Conservation (phyloP, 2,888 invertebrate species). For the Ochlodes sylvanus region DNA sequence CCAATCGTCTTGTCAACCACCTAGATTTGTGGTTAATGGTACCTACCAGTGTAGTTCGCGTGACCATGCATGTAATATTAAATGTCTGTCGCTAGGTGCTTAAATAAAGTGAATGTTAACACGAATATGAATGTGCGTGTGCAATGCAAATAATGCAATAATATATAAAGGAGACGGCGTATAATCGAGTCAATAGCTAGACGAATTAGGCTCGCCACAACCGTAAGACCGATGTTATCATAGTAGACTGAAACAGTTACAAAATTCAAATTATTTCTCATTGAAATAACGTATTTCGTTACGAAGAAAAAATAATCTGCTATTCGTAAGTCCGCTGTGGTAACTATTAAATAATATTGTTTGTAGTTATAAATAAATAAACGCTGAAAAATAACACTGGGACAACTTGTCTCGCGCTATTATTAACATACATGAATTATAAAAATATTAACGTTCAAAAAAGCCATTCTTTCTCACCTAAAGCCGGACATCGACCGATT, state of each 20-base stretch:
- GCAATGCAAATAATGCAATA: conserved; percentile 39
- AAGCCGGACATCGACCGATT: too few relatives aligned
- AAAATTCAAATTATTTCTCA: not conserved
- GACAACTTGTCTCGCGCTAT: too few relatives aligned
- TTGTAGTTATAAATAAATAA: too few relatives aligned
- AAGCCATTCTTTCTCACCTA: too few relatives aligned
- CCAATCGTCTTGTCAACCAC: conserved; percentile 6
- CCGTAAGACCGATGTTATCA: conserved; percentile 1
- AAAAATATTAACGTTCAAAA: too few relatives aligned
- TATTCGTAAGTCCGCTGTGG: too few relatives aligned
- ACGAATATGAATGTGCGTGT: conserved; percentile 38
- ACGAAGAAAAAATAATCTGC: too few relatives aligned
- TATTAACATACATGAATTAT: too few relatives aligned
- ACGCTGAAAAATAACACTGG: too few relatives aligned
- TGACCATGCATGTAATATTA: conserved; percentile 32
- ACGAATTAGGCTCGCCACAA: conserved; percentile 25
- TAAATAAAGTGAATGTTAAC: conserved; percentile 38
- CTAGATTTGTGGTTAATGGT: conserved; percentile 21
- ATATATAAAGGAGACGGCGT: conserved; percentile 42
- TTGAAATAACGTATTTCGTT: not conserved
- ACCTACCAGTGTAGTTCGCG: conserved; percentile 5
- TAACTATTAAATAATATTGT: too few relatives aligned
- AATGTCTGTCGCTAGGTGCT: conserved; percentile 33
- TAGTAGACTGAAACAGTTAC: not conserved
- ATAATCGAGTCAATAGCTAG: conserved; percentile 59